Conservation (phyloP, 2,888 invertebrate species). For the Cerastis rubricosa region DNA sequence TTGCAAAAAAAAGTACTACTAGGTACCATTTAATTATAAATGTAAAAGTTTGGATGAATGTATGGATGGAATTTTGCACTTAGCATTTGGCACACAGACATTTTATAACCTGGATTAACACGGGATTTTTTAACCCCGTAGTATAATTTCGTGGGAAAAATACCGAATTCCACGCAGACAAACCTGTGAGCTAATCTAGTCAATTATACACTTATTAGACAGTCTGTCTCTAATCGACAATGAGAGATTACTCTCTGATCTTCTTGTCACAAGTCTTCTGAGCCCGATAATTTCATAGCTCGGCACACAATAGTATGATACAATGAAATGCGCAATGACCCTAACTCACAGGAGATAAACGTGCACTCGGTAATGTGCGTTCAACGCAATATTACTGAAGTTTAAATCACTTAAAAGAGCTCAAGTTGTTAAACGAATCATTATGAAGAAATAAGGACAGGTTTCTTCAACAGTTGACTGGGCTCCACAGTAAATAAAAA, state of each 20-base stretch:
- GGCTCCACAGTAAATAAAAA: neutral
- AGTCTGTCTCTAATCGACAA: neutral
- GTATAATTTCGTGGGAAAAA: neutral
- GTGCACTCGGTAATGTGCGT: slow-evolving; percentile 29
- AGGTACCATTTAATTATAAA: neutral
- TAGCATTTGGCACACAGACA: neutral
- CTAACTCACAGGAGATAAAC: slow-evolving; percentile 18
- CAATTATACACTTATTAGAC: neutral
- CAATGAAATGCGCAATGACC: neutral
- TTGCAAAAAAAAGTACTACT: neutral
- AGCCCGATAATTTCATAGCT: neutral
- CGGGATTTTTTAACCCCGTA: neutral
- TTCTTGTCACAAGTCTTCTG: neutral
- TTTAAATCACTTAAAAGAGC: slow-evolving; percentile 52
- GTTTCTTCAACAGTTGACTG: neutral
- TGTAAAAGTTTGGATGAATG: neutral
- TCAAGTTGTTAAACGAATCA: slow-evolving; percentile 4
- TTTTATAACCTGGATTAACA: neutral
- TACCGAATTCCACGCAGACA: neutral
- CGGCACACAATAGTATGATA: neutral
- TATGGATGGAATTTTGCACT: neutral
- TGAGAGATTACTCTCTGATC: neutral
- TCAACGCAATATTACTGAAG: slow-evolving; percentile 46
- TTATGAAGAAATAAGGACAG: slow-evolving; percentile 9
- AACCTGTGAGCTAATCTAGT: neutral